phyloP scores from a whole-genome alignment of 1,140 invertebrate species.

The Brachionus paranguensis region DNA sequence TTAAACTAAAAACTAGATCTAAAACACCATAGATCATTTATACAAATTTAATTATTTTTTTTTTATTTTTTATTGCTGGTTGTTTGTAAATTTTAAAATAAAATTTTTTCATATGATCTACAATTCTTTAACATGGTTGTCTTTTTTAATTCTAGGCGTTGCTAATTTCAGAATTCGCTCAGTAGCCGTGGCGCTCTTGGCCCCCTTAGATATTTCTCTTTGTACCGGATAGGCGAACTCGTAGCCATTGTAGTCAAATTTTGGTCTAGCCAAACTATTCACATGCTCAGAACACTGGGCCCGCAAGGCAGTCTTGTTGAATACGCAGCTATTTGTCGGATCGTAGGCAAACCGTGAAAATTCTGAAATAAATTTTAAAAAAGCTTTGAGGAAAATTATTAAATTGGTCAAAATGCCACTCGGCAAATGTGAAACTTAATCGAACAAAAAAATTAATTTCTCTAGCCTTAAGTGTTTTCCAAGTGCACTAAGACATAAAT shows the following conservation, averaged over 20 bases:
- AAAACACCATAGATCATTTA: constrained; percentile 9
- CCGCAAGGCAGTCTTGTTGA: neutral
- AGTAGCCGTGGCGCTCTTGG: neutral
- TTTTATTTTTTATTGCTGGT: neutral
- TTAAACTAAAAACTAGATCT: constrained; percentile 11
- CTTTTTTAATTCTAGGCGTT: constrained; percentile 29
- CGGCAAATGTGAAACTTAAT: neutral
- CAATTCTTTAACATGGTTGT: constrained; percentile 2
- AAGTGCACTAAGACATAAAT: neutral
- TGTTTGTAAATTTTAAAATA: neutral
- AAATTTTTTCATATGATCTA: neutral
- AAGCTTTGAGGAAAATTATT: neutral
- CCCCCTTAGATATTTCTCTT: neutral
- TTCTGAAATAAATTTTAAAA: neutral
- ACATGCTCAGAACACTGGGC: constrained; percentile 4
- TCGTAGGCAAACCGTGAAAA: constrained; percentile 16
- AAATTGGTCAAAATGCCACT: neutral
- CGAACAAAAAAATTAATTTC: neutral
- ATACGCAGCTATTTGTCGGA: constrained; percentile 22
- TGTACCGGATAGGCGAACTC: constrained; percentile 7
- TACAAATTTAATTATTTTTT: neutral
- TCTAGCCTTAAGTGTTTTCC: neutral
- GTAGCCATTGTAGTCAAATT: constrained; percentile 7
- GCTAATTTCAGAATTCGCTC: neutral
- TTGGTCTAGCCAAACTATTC: neutral